Percentiles rank a stretch among this genome's conserved stretches.
Conservation (phyloP, 2,797 vertebrate genomes). For the Coluber constrictor region DNA sequence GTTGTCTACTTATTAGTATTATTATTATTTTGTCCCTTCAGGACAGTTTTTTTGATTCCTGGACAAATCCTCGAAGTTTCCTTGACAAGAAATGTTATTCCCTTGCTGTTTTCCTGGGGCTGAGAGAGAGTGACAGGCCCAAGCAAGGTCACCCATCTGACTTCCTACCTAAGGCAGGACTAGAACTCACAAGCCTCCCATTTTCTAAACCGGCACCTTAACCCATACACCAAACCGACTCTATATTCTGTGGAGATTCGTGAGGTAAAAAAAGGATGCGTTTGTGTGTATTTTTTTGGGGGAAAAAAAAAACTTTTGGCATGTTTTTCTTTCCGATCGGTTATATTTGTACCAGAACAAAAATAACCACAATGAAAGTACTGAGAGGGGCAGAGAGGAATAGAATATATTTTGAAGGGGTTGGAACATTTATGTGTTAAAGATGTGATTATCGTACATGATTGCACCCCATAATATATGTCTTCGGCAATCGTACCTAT, state of each 20-base stretch:
- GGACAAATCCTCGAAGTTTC: neutral
- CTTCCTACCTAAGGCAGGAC: neutral
- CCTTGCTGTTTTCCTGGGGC: neutral
- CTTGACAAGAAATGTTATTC: neutral
- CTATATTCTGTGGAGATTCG: neutral
- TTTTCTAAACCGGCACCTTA: neutral
- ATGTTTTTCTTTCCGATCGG: neutral
- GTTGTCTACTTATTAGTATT: neutral
- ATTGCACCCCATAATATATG: neutral
- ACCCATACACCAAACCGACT: neutral
- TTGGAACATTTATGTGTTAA: neutral
- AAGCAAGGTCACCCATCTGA: neutral
- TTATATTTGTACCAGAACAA: neutral
- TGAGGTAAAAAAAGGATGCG: neutral
- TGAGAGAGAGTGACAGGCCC: neutral
- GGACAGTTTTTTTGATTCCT: neutral
- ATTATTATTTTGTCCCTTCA: neutral
- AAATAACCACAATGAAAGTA: neutral
- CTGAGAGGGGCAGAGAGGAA: neutral
- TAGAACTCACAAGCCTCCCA: neutral
- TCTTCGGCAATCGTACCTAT: neutral
- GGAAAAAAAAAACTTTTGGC: neutral
- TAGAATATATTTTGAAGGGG: neutral
- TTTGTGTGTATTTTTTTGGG: no score
- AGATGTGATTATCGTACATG: neutral